Base-by-base conservation (phyloP, 53 echinoderm and acorn worm genomes). In the Patiria pectinifera region DNA sequence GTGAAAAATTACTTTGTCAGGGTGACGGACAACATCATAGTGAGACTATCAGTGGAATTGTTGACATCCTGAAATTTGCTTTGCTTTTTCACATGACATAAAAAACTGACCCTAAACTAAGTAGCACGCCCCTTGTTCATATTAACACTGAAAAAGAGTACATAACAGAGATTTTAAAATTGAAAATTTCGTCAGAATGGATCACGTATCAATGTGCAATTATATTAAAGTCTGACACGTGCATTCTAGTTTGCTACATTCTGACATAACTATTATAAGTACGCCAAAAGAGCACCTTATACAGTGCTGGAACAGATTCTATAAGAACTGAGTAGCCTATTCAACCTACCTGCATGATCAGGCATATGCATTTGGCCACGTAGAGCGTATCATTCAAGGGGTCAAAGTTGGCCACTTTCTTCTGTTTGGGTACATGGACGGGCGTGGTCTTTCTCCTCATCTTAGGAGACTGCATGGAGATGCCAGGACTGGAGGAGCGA, bases 291-390 rank as follows among this genome's bases (percentile, higher is more conserved):
- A 66, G 19, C 66, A 60, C 66, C 19, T 11, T 66, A 14, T 15
- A 66, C 66, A 66, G 66, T 66, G 14, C 66, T 66, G 3, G 10
- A 3, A 18, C 66, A 14, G 19, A 14, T 16, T 66, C 0, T 66
- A 18, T 18, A 66, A 16, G 14, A 3, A 3, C 14, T 15, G 66
- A 66, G 66, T 66, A 66, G 66, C 66, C 66, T 14, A 16, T n/a
- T 78, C 15, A 10, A 66, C 90, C 59, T 24, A 90, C 90, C 90
- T 80, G 90, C 95, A 95, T 95, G 48, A 99, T 95, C 25, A 97
- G 89, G 62, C 99, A 99, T 46, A 99, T 94, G 66, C 96, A 97
- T 82, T 98, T 99, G 45, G 99, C 93, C 13, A 95, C 96, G 83
- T 96, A 99, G 71, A 99, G 94, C 45, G 86, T 95, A 91, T 99